Percentiles rank a stretch among this genome's conserved stretches.
Conservation (phyloP, 2,113 vertebrate species). For the Eublepharis macularius region DNA sequence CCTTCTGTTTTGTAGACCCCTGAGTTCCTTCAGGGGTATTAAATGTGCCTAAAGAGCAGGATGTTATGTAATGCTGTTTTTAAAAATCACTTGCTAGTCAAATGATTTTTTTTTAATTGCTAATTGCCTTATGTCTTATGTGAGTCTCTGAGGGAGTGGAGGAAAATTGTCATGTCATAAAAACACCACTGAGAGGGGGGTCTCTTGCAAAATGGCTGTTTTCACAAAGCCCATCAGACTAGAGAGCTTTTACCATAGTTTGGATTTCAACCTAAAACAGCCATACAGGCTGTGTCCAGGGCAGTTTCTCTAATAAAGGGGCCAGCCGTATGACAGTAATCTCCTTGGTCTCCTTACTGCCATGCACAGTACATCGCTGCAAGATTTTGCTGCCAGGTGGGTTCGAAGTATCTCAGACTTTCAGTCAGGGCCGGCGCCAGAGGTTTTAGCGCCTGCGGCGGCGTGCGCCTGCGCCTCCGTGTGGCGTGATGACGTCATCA, state of each 20-base stretch:
- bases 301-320: not conserved
- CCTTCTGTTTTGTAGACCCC: not conserved
- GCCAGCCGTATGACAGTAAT: not conserved
- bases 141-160: not conserved
- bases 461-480: too few relatives aligned
- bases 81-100: slow-evolving; percentile 59
- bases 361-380: not conserved
- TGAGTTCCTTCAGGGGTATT: slow-evolving; percentile 26
- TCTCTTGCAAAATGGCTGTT: not conserved
- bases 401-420: not conserved
- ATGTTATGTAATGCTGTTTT: slow-evolving; percentile 27
- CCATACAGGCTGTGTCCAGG: not conserved
- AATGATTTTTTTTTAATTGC: too few relatives aligned
- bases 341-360: not conserved
- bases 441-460: too few relatives aligned
- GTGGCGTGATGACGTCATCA: too few relatives aligned
- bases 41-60: slow-evolving; percentile 2
- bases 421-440: too few relatives aligned
- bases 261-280: not conserved
- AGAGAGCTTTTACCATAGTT: not conserved
- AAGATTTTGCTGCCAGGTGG: not conserved
- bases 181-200: not conserved
- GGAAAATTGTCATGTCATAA: not conserved
- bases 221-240: not conserved
- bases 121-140: not conserved